These are phyloP conservation scores for Ophraella communa DNA, from an alignment of 2,888 invertebrate species.

Conservation along the genomic window DNA sequence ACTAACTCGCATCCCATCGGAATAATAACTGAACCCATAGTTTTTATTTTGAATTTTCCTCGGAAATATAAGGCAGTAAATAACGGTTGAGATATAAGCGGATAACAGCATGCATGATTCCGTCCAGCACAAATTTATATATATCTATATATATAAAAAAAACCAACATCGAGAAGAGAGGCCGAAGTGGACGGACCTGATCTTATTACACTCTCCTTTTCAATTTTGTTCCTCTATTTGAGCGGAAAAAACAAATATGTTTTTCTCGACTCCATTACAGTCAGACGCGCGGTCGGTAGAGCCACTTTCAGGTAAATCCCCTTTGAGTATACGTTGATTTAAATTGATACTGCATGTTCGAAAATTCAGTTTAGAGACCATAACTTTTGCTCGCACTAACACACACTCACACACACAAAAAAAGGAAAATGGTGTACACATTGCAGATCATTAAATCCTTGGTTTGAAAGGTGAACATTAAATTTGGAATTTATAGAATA, in stretches of 20 bases:
- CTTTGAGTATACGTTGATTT: constrained; percentile 28
- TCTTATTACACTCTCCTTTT: constrained; percentile 57
- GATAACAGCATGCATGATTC: constrained; percentile 51
- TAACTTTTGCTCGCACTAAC: neutral
- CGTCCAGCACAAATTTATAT: constrained; percentile 43
- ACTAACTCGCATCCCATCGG: constrained; percentile 11
- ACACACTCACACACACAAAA: neutral
- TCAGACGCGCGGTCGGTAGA: constrained; percentile 22
- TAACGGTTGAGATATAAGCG: constrained; percentile 44
- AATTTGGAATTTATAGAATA: neutral
- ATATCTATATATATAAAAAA: constrained; percentile 48
- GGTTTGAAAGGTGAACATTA: neutral
- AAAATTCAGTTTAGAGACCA: constrained; percentile 2
- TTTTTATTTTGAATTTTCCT: constrained; percentile 31
- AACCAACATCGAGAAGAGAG: constrained; percentile 46
- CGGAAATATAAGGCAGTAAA: constrained; percentile 34
- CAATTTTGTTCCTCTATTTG: constrained; percentile 59
- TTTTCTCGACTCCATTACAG: constrained; percentile 57
- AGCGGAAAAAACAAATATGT: constrained; percentile 59
- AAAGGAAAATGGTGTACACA: neutral
- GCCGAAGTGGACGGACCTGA: constrained; percentile 42
- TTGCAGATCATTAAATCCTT: neutral
- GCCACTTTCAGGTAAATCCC: constrained; percentile 30
- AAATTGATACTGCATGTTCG: constrained; percentile 34
- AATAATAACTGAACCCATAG: constrained; percentile 19